Percentiles rank a stretch among this genome's conserved stretches.
These are phyloP conservation scores for Meliscaeva auricollis DNA, from an alignment of 2,888 invertebrate genomes.

Conservation along the genomic window DNA sequence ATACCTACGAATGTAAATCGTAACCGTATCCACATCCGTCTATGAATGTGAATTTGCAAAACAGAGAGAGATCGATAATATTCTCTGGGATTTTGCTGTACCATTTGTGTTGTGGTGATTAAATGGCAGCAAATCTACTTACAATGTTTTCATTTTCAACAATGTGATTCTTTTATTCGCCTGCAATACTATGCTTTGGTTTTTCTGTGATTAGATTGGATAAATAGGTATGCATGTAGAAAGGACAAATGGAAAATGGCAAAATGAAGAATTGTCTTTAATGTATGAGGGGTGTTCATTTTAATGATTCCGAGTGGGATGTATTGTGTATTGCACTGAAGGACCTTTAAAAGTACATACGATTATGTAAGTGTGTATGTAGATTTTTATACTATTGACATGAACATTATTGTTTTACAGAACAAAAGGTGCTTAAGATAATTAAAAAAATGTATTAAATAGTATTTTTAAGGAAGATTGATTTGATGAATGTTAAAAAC, in stretches of 20 bases:
- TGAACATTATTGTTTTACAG: too few relatives aligned
- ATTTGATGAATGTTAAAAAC: too few relatives aligned
- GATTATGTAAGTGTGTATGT: too few relatives aligned
- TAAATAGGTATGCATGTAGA: conserved; percentile 10
- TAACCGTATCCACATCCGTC: conserved; percentile 65
- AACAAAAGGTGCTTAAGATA: too few relatives aligned
- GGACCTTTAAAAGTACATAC: not conserved
- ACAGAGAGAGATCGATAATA: conserved; percentile 60
- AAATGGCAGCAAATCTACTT: conserved; percentile 71
- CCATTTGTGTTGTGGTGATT: conserved; percentile 67
- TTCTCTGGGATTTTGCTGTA: conserved; percentile 10
- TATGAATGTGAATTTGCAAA: conserved; percentile 57
- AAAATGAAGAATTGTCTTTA: conserved; percentile 19
- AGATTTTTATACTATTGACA: too few relatives aligned
- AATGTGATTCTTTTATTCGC: conserved; percentile 51
- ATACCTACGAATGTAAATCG: conserved; percentile 41
- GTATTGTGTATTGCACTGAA: not conserved
- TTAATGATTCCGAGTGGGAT: conserved; percentile 1
- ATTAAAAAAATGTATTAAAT: too few relatives aligned
- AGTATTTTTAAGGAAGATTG: too few relatives aligned
- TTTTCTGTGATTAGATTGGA: conserved; percentile 41
- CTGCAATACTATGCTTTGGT: conserved; percentile 33
- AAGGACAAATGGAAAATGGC: conserved; percentile 27
- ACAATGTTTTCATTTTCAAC: conserved; percentile 69
- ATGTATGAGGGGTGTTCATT: not conserved